Evolutionary conservation across 1,140 invertebrate genomes (phyloP).

Genomic region (Archivesica marissinica): DNA sequence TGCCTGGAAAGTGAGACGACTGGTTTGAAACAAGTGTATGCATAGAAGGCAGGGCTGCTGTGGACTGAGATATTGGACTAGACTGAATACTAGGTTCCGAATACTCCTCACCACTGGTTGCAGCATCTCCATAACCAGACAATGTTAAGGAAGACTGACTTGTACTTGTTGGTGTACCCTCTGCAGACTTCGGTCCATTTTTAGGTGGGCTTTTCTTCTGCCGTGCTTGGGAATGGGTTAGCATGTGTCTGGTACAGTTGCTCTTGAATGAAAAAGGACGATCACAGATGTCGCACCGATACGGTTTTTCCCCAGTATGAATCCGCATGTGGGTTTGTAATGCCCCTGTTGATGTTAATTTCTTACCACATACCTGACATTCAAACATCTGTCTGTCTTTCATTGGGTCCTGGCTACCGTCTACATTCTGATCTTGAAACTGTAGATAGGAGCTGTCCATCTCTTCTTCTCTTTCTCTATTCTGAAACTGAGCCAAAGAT

Average conservation of each 20-base stretch:
- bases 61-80: neutral
- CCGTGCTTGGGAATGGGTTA: conserved; percentile 73
- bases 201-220: conserved; percentile 47
- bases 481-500: neutral
- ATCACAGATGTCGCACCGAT: conserved; percentile 97
- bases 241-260: conserved; percentile 83
- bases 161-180: neutral
- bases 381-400: conserved; percentile 41
- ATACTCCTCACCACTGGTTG: neutral
- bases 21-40: conserved; percentile 29
- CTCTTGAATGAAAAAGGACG: conserved; percentile 98
- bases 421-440: neutral
- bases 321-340: conserved; percentile 90
- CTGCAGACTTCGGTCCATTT: neutral
- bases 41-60: conserved; percentile 39
- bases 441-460: neutral
- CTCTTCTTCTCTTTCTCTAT: neutral
- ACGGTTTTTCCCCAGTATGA: conserved; percentile 99
- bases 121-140: neutral
- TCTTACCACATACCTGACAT: conserved; percentile 45
- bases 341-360: conserved; percentile 33
- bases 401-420: neutral
- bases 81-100: neutral
- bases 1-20: neutral
- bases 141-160: neutral